These are phyloP conservation scores for Hepsetus odoe DNA, from an alignment of 2,113 vertebrate species.

Conservation along the genomic window DNA sequence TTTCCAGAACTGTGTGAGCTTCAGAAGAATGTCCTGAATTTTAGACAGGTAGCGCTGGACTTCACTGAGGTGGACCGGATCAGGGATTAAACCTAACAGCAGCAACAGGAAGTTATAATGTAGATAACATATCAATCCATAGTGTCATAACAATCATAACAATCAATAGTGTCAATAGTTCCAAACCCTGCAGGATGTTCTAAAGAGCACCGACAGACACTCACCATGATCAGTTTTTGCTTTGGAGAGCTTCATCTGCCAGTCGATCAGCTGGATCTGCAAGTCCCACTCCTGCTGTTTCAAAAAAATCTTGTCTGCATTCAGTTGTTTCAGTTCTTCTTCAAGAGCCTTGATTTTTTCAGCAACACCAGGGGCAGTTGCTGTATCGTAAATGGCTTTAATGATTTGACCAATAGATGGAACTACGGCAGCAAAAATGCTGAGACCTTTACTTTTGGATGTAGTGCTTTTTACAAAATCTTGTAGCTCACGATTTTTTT, in stretches of 20 bases:
- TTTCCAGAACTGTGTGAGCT: background rate
- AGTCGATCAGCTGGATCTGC: background rate
- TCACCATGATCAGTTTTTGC: background rate
- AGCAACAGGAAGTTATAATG: background rate
- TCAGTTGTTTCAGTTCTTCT: background rate
- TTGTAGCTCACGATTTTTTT: background rate
- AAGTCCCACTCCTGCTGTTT: background rate
- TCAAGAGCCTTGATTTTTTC: background rate
- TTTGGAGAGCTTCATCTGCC: background rate
- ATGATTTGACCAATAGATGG: background rate
- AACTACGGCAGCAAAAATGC: conserved; percentile 15
- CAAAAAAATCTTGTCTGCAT: background rate
- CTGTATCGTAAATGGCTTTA: background rate
- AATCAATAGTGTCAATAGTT: too few relatives aligned
- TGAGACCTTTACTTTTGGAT: background rate
- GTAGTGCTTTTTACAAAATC: background rate
- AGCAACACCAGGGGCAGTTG: background rate
- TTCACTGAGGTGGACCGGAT: background rate
- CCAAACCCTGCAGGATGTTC: too few relatives aligned
- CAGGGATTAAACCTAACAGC: background rate
- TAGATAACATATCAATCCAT: too few relatives aligned
- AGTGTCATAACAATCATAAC: too few relatives aligned
- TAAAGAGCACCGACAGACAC: background rate
- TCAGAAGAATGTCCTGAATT: background rate
- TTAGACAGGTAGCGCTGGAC: background rate